Evolutionary conservation across 2,888 invertebrate genomes (phyloP).

Genomic region (Phasia obesa): DNA sequence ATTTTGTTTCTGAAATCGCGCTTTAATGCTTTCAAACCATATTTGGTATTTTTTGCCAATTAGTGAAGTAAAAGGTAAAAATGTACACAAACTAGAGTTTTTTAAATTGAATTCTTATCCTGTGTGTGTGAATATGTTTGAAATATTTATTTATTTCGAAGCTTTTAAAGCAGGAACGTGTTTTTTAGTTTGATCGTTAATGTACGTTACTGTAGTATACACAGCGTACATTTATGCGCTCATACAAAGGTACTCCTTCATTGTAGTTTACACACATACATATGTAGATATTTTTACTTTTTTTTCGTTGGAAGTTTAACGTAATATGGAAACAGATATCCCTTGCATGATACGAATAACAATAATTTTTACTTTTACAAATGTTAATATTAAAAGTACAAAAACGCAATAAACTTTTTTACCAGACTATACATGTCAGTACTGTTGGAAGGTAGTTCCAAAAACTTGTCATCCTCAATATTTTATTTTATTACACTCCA

Average conservation of each 20-base stretch:
- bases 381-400: not conserved
- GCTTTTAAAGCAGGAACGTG: conserved; percentile 27
- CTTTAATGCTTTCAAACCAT: conserved; percentile 74
- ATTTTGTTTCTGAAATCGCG: conserved; percentile 58
- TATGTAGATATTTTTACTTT: too few relatives aligned
- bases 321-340: conserved; percentile 36
- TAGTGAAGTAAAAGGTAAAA: conserved; percentile 78
- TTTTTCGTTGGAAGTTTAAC: too few relatives aligned
- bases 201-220: too few relatives aligned
- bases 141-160: not conserved
- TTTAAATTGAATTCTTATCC: conserved; percentile 37
- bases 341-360: conserved; percentile 15
- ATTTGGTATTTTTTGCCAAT: conserved; percentile 81
- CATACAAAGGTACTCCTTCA: too few relatives aligned
- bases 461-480: not conserved
- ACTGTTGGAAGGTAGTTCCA: not conserved
- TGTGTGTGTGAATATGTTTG: conserved; percentile 21
- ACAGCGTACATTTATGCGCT: too few relatives aligned
- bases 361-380: not conserved
- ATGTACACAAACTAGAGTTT: conserved; percentile 71
- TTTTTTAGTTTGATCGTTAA: conserved; percentile 2
- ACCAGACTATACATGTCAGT: not conserved
- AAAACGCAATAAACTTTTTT: not conserved
- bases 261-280: too few relatives aligned
- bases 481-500: conserved; percentile 8